Percentiles rank a stretch among this genome's conserved stretches.
Evolutionary conservation across 2,797 vertebrate species (phyloP).

Genomic region (Enteromius trimaculatus): DNA sequence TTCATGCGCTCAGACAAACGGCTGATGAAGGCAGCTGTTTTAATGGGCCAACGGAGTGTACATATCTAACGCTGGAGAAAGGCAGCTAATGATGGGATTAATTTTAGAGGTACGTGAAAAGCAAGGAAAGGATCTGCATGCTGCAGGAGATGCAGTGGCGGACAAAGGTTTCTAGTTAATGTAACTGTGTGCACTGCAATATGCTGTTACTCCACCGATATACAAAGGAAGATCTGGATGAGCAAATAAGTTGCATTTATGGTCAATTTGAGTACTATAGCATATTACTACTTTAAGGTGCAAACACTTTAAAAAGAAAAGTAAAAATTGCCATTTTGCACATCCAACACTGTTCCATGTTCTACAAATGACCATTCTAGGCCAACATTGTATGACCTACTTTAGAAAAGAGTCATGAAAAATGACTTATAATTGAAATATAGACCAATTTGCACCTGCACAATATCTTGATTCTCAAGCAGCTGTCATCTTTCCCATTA

Average conservation of each 20-base stretch:
- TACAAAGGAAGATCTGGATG: background rate
- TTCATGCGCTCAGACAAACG: constrained; percentile 55
- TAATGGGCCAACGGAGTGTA: constrained; percentile 20
- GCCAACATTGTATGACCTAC: constrained; percentile 13
- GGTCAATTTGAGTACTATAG: background rate
- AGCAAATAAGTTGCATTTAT: background rate
- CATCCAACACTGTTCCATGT: background rate
- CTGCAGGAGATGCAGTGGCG: background rate
- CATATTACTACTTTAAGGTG: background rate
- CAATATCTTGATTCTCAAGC: background rate
- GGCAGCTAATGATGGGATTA: constrained; percentile 30
- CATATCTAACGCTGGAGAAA: constrained; percentile 11
- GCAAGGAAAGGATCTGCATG: background rate
- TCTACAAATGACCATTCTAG: background rate
- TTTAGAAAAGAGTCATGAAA: background rate
- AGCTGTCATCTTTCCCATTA: constrained; percentile 8
- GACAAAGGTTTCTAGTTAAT: background rate
- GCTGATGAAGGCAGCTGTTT: constrained; percentile 37
- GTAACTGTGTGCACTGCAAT: constrained; percentile 1
- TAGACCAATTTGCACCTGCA: constrained; percentile 6
- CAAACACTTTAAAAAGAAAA: too few species aligned
- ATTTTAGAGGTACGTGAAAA: constrained; percentile 10
- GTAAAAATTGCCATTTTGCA: background rate
- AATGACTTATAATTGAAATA: background rate
- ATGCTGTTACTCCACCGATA: background rate